phyloP scores from a whole-genome alignment of 2,113 vertebrate genomes.

The Oxyruncus cristatus region DNA sequence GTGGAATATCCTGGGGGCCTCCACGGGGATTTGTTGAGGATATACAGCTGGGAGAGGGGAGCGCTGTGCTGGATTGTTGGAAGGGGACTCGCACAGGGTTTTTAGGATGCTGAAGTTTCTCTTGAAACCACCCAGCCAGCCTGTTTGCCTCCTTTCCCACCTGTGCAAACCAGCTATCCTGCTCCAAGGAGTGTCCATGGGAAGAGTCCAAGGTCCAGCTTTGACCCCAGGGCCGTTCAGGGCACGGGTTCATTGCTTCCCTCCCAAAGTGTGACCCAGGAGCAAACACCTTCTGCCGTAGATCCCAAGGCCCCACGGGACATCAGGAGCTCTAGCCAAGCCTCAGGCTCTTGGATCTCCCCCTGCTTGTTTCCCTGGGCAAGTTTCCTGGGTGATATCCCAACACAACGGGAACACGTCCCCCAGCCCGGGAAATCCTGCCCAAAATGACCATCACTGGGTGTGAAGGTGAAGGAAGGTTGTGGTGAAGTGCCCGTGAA shows the following conservation, averaged over 20 bases:
- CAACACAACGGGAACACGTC: background rate
- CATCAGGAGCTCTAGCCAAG: background rate
- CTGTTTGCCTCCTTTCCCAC: background rate
- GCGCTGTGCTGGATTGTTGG: background rate
- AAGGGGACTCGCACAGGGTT: background rate
- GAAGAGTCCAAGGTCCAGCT: background rate
- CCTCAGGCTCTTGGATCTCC: background rate
- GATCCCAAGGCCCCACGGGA: background rate
- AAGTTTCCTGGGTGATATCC: background rate
- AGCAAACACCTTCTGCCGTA: background rate
- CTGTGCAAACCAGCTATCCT: background rate
- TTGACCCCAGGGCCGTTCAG: background rate
- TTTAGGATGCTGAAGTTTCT: background rate
- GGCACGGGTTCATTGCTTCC: background rate
- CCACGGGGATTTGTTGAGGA: background rate
- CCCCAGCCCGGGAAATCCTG: background rate
- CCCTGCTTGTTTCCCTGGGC: background rate
- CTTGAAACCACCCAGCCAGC: background rate
- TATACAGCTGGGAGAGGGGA: background rate
- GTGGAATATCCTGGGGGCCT: accelerated
- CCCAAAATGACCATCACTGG: background rate
- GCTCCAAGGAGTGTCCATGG: background rate
- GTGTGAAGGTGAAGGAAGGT: background rate
- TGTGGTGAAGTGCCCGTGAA: no score
- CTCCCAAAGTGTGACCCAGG: background rate